A percentile compares a stretch with the other conserved stretches of the same genome.
phyloP scores from a whole-genome alignment of 2,888 invertebrate species.

The Calliopum simillimum region DNA sequence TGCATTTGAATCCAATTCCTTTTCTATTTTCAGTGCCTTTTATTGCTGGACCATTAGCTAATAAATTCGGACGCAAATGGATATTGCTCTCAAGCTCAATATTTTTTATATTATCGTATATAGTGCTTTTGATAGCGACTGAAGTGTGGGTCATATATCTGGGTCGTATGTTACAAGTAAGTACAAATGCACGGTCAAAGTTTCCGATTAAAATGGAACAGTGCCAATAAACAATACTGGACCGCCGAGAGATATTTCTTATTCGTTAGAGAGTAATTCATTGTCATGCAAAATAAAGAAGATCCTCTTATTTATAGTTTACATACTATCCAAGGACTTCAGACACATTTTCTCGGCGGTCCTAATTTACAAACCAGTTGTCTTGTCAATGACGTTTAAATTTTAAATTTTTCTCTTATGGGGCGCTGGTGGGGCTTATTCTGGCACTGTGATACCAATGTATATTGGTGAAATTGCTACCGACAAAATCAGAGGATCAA shows the following conservation, averaged over 20 bases:
- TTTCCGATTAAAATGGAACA: too few species aligned
- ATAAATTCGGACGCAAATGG: constrained; percentile 77
- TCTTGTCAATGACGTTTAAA: constrained; percentile 32
- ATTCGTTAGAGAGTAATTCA: too few species aligned
- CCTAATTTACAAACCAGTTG: too few species aligned
- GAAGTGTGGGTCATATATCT: constrained; percentile 72
- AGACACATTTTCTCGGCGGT: too few species aligned
- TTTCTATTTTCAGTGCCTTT: constrained; percentile 72
- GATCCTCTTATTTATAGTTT: not conserved
- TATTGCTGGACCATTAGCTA: constrained; percentile 75
- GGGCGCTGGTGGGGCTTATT: constrained; percentile 76
- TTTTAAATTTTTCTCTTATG: too few species aligned
- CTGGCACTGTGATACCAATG: constrained; percentile 82
- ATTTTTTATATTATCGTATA: constrained; percentile 78
- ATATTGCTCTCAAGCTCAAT: constrained; percentile 74
- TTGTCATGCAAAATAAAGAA: not conserved
- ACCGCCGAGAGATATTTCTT: too few species aligned
- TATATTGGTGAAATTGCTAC: constrained; percentile 89
- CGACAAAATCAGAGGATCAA: constrained; percentile 81
- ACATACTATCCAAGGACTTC: too few species aligned
- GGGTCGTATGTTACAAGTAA: constrained; percentile 59
- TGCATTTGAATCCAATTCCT: too few species aligned
- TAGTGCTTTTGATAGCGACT: constrained; percentile 74
- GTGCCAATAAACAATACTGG: too few species aligned
- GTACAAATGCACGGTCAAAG: constrained; percentile 32